A percentile compares a stretch with the other conserved stretches of the same genome.
Evolutionary conservation across 2,797 vertebrate species (phyloP).

Genomic region (Triplophysa bombifrons): DNA sequence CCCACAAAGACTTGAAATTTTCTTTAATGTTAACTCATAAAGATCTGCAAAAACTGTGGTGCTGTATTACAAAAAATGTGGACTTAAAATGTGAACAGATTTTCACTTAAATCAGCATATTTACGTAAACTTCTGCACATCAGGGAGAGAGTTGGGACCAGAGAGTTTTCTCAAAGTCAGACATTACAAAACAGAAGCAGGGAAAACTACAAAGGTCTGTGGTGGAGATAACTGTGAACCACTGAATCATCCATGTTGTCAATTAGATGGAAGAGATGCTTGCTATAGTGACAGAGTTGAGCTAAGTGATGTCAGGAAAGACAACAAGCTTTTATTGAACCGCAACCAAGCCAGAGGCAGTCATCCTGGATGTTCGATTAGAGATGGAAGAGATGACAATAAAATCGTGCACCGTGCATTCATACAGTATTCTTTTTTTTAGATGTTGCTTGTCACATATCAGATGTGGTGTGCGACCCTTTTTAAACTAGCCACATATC

Average conservation of each 20-base stretch:
- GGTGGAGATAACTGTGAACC: constrained; percentile 11
- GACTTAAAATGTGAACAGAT: neutral
- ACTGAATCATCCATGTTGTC: constrained; percentile 1
- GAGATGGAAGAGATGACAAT: neutral
- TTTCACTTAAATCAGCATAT: constrained; percentile 8
- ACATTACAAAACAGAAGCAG: constrained; percentile 2
- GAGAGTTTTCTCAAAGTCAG: neutral
- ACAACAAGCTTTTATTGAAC: neutral
- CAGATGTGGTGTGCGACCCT: neutral
- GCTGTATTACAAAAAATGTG: neutral
- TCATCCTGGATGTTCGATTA: neutral
- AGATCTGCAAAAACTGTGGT: constrained; percentile 13
- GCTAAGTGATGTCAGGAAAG: constrained; percentile 9
- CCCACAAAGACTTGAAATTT: neutral
- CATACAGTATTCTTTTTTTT: no score
- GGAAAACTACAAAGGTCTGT: neutral
- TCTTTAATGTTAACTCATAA: neutral
- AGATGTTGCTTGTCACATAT: neutral
- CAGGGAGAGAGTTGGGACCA: neutral
- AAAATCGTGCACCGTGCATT: neutral
- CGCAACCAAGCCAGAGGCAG: constrained; percentile 5
- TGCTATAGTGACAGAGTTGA: constrained; percentile 18
- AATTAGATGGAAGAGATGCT: constrained; percentile 7
- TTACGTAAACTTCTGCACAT: neutral
- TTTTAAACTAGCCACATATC: neutral